Percentiles rank a stretch among this genome's conserved stretches.
These are phyloP conservation scores for Phocoena sinus DNA, from an alignment of 2,113 vertebrate genomes.

Conservation along the genomic window DNA sequence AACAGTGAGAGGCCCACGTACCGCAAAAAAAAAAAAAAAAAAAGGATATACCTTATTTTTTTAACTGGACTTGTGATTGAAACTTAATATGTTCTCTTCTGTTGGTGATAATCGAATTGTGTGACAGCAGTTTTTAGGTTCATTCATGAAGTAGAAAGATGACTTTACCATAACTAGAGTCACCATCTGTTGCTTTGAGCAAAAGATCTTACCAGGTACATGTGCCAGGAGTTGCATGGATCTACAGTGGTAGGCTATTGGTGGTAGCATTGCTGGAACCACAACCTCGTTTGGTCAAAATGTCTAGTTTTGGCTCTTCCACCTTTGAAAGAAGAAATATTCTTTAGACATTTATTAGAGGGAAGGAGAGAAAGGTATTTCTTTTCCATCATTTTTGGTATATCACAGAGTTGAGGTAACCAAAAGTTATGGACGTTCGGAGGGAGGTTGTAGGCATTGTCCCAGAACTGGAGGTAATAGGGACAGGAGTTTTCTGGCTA, in stretches of 20 bases:
- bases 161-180: not conserved
- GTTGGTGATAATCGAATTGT: conserved; percentile 18
- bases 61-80: not conserved
- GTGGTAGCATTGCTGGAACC: not conserved
- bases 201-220: not conserved
- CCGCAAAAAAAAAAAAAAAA: not conserved
- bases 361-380: not conserved
- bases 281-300: not conserved
- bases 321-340: conserved; percentile 6
- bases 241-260: not conserved
- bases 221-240: not conserved
- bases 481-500: not conserved
- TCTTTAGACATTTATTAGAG: not conserved
- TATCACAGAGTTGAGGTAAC: not conserved
- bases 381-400: not conserved
- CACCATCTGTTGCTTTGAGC: conserved; percentile 25
- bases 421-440: not conserved
- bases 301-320: not conserved
- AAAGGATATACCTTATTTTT: not conserved
- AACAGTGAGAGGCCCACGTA: too few species aligned
- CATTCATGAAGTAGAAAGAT: conserved; percentile 17
- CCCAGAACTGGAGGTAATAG: not conserved
- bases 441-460: not conserved
- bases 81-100: not conserved
- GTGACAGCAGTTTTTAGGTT: not conserved